phyloP scores from a whole-genome alignment of 2,888 invertebrate genomes.

The Entomobrya proxima region DNA sequence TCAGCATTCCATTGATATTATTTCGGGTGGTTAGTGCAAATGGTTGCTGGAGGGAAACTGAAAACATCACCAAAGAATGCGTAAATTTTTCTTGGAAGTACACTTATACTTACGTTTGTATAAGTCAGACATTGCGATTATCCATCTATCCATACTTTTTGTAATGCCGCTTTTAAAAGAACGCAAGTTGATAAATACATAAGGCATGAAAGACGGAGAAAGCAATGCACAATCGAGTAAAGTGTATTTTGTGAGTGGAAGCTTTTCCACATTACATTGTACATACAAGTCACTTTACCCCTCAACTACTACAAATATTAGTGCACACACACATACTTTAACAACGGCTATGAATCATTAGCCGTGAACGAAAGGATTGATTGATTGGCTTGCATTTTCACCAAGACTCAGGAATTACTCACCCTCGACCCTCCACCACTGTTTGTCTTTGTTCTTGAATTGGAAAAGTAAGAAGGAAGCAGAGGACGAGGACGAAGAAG shows the following conservation, averaged over 20 bases:
- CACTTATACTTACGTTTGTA: not conserved
- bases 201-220: constrained; percentile 20
- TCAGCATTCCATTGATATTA: constrained; percentile 21
- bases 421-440: constrained; percentile 52
- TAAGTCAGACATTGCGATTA: too few species aligned
- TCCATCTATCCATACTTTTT: too few species aligned
- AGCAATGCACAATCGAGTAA: constrained; percentile 4
- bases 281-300: not conserved
- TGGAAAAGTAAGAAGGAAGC: constrained; percentile 40
- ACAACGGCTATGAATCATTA: constrained; percentile 63
- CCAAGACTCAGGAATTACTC: constrained; percentile 67
- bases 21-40: not conserved
- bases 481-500: not conserved
- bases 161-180: not conserved
- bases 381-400: constrained; percentile 68
- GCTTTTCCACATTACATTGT: not conserved
- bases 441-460: constrained; percentile 67
- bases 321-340: not conserved
- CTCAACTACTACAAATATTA: not conserved
- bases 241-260: not conserved
- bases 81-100: not conserved
- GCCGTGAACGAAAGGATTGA: constrained; percentile 66
- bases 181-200: constrained; percentile 16
- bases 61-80: constrained; percentile 7
- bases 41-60: constrained; percentile 29